Percentiles rank a stretch among this genome's conserved stretches.
phyloP scores from a whole-genome alignment of 2,888 invertebrate species.

The Apantesis nais region DNA sequence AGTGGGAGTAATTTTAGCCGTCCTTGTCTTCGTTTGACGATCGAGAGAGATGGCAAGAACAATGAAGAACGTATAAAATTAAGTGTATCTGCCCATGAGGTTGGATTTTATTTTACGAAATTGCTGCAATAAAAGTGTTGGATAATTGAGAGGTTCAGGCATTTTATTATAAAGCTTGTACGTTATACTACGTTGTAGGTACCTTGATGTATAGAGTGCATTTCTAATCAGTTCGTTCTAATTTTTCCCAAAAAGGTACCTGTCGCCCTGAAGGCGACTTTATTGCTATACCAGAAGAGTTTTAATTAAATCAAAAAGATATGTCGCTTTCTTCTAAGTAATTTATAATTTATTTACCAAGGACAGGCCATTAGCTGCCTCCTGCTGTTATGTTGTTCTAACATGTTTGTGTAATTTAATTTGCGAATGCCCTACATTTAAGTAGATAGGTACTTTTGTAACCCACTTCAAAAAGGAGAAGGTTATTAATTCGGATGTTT shows the following conservation, averaged over 20 bases:
- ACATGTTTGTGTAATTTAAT: slow-evolving; percentile 19
- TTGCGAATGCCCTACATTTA: slow-evolving; percentile 28
- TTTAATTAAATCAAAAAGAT: slow-evolving; percentile 7
- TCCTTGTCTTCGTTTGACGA: slow-evolving; percentile 56
- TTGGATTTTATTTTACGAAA: slow-evolving; percentile 78
- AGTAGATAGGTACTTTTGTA: too few relatives aligned
- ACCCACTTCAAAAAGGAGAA: too few relatives aligned
- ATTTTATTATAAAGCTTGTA: slow-evolving; percentile 61
- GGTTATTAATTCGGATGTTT: too few relatives aligned
- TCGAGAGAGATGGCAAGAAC: slow-evolving; percentile 58
- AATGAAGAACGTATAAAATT: slow-evolving; percentile 77
- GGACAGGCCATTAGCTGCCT: slow-evolving; percentile 22
- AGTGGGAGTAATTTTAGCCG: slow-evolving; percentile 77
- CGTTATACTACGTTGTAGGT: slow-evolving; percentile 16
- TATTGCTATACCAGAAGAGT: neutral
- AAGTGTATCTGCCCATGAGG: slow-evolving; percentile 76
- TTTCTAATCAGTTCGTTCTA: neutral
- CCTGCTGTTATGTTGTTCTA: slow-evolving; percentile 26
- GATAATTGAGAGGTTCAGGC: slow-evolving; percentile 76
- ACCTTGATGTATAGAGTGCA: neutral
- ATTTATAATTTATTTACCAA: slow-evolving; percentile 26
- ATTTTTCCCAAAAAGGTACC: neutral
- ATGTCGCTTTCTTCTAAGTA: neutral
- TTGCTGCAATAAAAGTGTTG: slow-evolving; percentile 79
- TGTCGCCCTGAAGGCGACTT: neutral